A percentile compares a stretch with the other conserved stretches of the same genome.
Evolutionary conservation across 2,797 vertebrate species (phyloP).

Genomic region (Mionectes olivaceus): DNA sequence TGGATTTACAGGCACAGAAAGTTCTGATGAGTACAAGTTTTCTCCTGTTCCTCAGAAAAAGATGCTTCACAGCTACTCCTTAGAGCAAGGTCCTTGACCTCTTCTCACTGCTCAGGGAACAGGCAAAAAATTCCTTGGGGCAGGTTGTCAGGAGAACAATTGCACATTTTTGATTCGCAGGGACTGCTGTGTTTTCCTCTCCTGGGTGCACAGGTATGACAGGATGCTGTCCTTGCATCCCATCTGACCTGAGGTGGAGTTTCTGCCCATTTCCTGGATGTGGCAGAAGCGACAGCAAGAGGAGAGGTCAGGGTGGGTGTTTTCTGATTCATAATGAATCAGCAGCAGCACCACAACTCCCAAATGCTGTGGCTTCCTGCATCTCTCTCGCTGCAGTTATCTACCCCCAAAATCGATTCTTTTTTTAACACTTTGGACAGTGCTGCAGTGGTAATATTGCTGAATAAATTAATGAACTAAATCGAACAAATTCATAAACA

Average conservation of each 20-base stretch:
- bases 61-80: not conserved
- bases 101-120: not conserved
- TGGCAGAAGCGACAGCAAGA: not conserved
- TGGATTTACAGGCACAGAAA: not conserved
- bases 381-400: not conserved
- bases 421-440: not conserved
- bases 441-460: not conserved
- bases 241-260: fast-evolving
- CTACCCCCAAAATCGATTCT: fast-evolving
- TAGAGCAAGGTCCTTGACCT: not conserved
- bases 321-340: not conserved
- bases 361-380: not conserved
- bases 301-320: not conserved
- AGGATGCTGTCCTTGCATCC: not conserved
- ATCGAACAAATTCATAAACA: fast-evolving
- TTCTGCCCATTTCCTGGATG: fast-evolving
- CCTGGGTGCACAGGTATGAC: fast-evolving
- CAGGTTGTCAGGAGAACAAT: not conserved
- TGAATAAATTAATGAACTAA: not conserved
- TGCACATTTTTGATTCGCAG: fast-evolving
- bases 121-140: not conserved
- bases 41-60: not conserved
- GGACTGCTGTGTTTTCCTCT: not conserved
- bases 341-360: not conserved
- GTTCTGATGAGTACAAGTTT: fast-evolving